These are phyloP conservation scores for Hesperia comma DNA, from an alignment of 2,888 invertebrate species.

Conservation along the genomic window DNA sequence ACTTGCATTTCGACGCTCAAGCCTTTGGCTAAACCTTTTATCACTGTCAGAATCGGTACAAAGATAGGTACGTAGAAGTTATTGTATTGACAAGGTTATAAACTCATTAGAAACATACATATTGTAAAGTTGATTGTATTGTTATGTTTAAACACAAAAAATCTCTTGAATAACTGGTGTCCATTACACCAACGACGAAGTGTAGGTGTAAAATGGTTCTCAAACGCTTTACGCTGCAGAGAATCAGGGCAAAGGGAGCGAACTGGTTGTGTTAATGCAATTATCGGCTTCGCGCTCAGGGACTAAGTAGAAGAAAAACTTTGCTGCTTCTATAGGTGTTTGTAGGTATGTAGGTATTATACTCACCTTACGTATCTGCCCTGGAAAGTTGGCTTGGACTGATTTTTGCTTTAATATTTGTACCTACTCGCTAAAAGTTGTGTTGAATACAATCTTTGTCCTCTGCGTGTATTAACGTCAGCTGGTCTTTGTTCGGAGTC, in stretches of 20 bases:
- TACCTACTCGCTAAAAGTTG: not conserved
- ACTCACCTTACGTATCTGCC: not conserved
- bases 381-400: not conserved
- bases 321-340: not conserved
- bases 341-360: not conserved
- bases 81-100: no score
- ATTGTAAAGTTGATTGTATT: no score
- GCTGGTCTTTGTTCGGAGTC: not conserved
- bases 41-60: no score
- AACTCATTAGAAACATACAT: no score
- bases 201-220: conserved; percentile 3
- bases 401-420: not conserved
- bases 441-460: not conserved
- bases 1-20: no score
- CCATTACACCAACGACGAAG: not conserved
- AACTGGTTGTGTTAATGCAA: conserved; percentile 40
- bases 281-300: conserved; percentile 41
- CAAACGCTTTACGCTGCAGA: not conserved
- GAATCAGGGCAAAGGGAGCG: conserved; percentile 13
- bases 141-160: no score
- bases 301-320: not conserved
- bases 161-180: no score
- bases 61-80: no score
- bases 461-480: not conserved
- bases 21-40: no score